Base-by-base conservation (phyloP, 1,140 invertebrate genomes). In the Heterodera schachtii region DNA sequence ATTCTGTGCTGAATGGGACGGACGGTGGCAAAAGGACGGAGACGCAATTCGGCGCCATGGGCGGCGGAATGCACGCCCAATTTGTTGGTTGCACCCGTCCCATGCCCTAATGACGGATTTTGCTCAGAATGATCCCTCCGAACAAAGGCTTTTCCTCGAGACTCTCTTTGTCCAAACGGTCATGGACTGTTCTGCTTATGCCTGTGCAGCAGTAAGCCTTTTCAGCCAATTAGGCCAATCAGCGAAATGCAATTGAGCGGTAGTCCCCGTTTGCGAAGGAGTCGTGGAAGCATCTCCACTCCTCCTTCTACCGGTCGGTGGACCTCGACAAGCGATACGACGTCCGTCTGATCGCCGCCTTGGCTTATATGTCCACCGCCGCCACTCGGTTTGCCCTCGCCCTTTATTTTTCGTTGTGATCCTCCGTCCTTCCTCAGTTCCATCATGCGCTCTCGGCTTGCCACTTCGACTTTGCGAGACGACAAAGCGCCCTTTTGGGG, bases 201-300 rank as follows among this genome's bases (percentile, higher is more conserved):
- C 71, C 1, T 82, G 81, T 69, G 81, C 78, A 8, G 70, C 79
- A 57, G 46, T 82, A 73, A 83, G 46, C 43, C 6, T 41, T 81
- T 46, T 76, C 19, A 82, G 41, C 41, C n/a, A 73, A 66, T 67
- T 49, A 11, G 70, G 41, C 13, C 21, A 73, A 77, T 41, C 57
- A 44, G 9, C 13, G 21, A 46, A 43, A 44, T 67, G 21, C 67
- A 52, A 80, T 80, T 49, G 46, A 44, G 21, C 11, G 70, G 19
- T 67, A 80, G 78, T 80, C 77, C 70, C 70, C 77, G 49, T 46
- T 69, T 41, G 81, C 73, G 19, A 75, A 74, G 60, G 76, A 78
- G 76, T 81, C 82, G 13, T 83, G 82, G 82, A 76, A 64, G 41
- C 73, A 84, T 16, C 64, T 83, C 3, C 82, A 83, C 83, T 44